Base-by-base conservation (phyloP, 1,140 invertebrate species). In the Littorina saxatilis region DNA sequence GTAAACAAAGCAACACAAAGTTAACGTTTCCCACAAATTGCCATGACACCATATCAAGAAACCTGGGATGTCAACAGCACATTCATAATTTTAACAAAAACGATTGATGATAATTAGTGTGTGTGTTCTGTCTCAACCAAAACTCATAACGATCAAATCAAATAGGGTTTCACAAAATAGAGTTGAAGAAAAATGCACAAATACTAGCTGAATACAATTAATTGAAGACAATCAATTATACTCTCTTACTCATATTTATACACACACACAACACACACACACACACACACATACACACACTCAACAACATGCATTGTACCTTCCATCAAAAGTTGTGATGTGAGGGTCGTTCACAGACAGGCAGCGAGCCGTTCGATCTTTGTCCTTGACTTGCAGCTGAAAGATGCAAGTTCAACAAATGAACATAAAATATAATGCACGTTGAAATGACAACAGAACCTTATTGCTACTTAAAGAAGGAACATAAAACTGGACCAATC, bases 291-390 rank as follows among this genome's bases (percentile, higher is more conserved):
- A 68, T 7, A 68, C 29, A 72, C 20, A 23, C 37, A 39, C 37
- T 17, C 35, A 72, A 13, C 13, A 2, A 43, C 29, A 63, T 63
- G 27, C n/a, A n/a, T n/a, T n/a, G n/a, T 83, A 86, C 85, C 75
- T 83, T 58, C 83, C 83, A 84, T 89, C 88, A 80, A 88, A 87
- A 20, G 86, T 85, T 11, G 83, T 86, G 50, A 89, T 83, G 77
- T 88, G 85, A 55, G 87, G 86, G 47, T 85, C 82, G 61, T 84
- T 87, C 17, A 89, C 82, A 27, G 88, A 89, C 0, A 55, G n/a
- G 78, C 88, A 89, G n/a, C 84, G 35, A 7, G 84, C 79, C 20
- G 58, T 52, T 2, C 27, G 58, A 73, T 89, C 88, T 40, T 63
- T 78, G 72, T 88, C 85, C 52, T 83, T 50, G 7, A 86, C 77